Evolutionary conservation across 2,888 invertebrate species (phyloP), one percentile per base, ranked within the genome.

Genomic region (Tetramorium bicarinatum): DNA sequence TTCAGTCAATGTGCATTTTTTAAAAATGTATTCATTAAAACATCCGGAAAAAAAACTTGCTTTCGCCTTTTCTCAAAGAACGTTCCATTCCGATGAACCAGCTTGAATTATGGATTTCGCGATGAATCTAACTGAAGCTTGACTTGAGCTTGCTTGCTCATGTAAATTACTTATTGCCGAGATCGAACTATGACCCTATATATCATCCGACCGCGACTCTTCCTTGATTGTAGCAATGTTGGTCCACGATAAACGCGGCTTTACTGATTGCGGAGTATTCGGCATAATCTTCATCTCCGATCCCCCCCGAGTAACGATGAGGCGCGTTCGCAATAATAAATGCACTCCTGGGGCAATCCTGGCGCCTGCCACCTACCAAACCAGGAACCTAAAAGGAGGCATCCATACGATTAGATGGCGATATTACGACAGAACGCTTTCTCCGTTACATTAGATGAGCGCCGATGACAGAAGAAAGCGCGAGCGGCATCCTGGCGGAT

Each of bases 401-500:
- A 74, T 80, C n/a, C 52, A 49, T 21, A 21, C 52, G 75, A 75
- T 81, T 74, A 61, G 61, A 62, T 29, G 76, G 21, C 18, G 52
- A 76, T 82, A 82, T 82, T 82, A 76, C 81, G 81, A 82, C 81
- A 82, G 76, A 54, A 29, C 62, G 15, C 81, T 82, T 82, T 82
- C 81, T 82, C 81, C 52, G 44, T 82, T 81, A 75, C 81, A 80
- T 80, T 80, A 80, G 79, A 69, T 38, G 34, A 61, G 49, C 29
- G 76, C 49, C 62, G 81, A 82, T 82, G 81, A 82, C 81, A 76
- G 62, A 72, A 47, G 72, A 82, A 82, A 82, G 72, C 81, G 52
- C 54, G 34, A 61, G 59, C 75, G 15, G 72, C 44, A 74, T 38
- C 72, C 21, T 34, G 41, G 74, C 61, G 61, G 76, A 52, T 76